Percentiles rank a stretch among this genome's conserved stretches.
These are phyloP conservation scores for Metaphire vulgaris DNA, from an alignment of 1,140 invertebrate species.

Conservation along the genomic window DNA sequence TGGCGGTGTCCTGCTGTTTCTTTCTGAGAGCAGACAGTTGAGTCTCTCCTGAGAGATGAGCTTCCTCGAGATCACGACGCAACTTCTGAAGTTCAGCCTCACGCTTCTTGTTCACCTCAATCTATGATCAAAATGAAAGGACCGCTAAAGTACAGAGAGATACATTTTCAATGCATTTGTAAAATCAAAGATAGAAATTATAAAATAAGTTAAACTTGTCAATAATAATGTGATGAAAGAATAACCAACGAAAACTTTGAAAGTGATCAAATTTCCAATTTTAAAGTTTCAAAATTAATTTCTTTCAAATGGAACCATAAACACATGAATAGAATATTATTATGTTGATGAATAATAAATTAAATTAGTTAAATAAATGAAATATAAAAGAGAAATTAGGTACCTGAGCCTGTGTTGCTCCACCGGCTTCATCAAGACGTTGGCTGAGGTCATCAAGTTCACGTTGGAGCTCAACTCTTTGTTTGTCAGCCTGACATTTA, in stretches of 20 bases:
- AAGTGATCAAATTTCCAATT: too few relatives aligned
- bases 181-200: too few relatives aligned
- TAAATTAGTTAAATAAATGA: not conserved
- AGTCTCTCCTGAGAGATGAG: conserved; percentile 95
- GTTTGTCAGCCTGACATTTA: conserved; percentile 34
- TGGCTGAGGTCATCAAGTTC: conserved; percentile 69
- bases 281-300: too few relatives aligned
- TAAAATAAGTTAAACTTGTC: too few relatives aligned
- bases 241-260: too few relatives aligned
- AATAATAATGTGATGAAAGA: too few relatives aligned
- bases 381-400: too few relatives aligned
- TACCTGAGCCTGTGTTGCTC: conserved; percentile 89
- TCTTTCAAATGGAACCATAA: too few relatives aligned
- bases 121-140: too few relatives aligned
- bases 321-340: too few relatives aligned
- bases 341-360: not conserved
- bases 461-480: conserved; percentile 24
- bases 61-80: conserved; percentile 93
- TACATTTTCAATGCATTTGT: too few relatives aligned
- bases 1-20: conserved; percentile 97
- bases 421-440: conserved; percentile 94
- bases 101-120: conserved; percentile 97
- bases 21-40: conserved; percentile 90
- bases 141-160: too few relatives aligned
- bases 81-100: conserved; percentile 97